Conservation (phyloP, 2,797 vertebrate genomes). For the Ibycter americanus region DNA sequence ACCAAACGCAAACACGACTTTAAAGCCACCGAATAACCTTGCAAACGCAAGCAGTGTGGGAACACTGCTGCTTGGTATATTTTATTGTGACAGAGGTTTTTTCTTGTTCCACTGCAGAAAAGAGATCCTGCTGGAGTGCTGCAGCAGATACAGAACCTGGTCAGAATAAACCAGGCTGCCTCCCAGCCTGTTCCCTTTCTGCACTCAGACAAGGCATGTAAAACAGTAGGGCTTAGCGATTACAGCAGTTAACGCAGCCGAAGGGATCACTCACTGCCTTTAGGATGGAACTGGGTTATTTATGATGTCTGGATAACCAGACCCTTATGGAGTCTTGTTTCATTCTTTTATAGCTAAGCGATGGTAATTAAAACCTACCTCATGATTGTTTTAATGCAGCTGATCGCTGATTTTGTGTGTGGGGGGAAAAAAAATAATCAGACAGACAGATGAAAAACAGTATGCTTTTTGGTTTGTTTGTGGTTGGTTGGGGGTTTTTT, state of each 20-base stretch:
- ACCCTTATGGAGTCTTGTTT: not conserved
- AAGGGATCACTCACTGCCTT: not conserved
- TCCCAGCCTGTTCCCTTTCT: not conserved
- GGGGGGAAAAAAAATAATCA: not conserved
- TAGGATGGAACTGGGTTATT: not conserved
- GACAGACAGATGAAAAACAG: not conserved
- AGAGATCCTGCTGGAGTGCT: not conserved
- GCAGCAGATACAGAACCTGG: not conserved
- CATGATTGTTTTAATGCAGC: not conserved
- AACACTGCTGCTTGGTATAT: not conserved
- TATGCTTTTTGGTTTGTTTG: not conserved
- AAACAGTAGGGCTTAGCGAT: not conserved
- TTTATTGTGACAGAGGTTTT: not conserved
- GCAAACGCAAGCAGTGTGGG: not conserved
- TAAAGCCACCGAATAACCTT: not conserved
- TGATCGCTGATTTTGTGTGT: not conserved
- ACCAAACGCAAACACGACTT: not conserved
- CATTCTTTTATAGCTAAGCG: not conserved
- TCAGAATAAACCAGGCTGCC: not conserved
- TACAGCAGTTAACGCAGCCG: not conserved
- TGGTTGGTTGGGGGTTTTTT: not conserved
- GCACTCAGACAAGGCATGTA: rapidly evolving
- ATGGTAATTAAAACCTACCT: not conserved
- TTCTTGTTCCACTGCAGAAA: not conserved
- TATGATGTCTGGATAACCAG: not conserved